These are phyloP conservation scores for Holacanthus passer DNA, from an alignment of 2,113 vertebrate genomes.

Conservation along the genomic window DNA sequence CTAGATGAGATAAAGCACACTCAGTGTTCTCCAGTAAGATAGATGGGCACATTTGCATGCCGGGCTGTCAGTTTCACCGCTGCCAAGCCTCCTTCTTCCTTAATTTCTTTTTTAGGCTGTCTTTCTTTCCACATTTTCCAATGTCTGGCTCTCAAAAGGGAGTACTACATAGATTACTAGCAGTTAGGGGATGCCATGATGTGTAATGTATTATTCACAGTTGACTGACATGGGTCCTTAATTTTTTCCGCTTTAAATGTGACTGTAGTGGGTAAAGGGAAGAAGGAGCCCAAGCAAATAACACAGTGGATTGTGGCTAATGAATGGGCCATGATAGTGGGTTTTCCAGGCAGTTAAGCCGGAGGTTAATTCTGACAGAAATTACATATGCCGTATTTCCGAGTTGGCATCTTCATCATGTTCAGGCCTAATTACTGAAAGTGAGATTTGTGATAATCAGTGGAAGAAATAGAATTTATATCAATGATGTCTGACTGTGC, in stretches of 20 bases:
- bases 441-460: slow-evolving; percentile 10
- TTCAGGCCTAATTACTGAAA: slow-evolving; percentile 47
- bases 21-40: slow-evolving; percentile 69
- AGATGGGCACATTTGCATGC: slow-evolving; percentile 76
- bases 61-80: slow-evolving; percentile 60
- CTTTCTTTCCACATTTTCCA: slow-evolving; percentile 39
- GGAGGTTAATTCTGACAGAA: slow-evolving; percentile 30
- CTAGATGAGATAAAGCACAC: slow-evolving; percentile 69
- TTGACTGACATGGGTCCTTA: slow-evolving; percentile 66
- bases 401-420: slow-evolving; percentile 36
- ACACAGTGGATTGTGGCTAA: slow-evolving; percentile 58
- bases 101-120: slow-evolving; percentile 59
- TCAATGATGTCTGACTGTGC: not conserved
- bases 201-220: slow-evolving; percentile 75
- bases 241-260: slow-evolving; percentile 56
- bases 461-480: not conserved
- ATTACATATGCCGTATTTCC: slow-evolving; percentile 5
- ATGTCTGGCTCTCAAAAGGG: slow-evolving; percentile 35
- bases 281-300: slow-evolving; percentile 51
- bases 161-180: slow-evolving; percentile 69
- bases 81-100: slow-evolving; percentile 38
- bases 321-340: slow-evolving; percentile 42
- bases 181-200: slow-evolving; percentile 58
- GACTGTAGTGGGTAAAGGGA: slow-evolving; percentile 37
- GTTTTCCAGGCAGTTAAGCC: slow-evolving; percentile 43